Conservation (phyloP, 2,888 invertebrate species). For the Tethea ocularis region DNA sequence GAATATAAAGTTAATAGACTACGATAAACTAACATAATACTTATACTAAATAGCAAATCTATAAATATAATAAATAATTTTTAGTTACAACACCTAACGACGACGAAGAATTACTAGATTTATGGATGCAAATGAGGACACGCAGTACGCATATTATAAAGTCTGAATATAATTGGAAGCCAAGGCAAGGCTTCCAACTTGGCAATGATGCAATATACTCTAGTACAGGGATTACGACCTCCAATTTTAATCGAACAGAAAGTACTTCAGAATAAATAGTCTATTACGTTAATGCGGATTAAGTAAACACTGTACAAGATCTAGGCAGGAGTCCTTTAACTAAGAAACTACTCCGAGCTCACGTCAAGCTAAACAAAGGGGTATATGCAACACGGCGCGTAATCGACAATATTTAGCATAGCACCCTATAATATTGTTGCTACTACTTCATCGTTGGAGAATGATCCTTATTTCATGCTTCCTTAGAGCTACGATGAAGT, state of each 20-base stretch:
- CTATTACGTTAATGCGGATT: background rate
- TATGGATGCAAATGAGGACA: slow-evolving; percentile 1
- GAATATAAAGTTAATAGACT: no score
- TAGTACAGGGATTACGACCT: background rate
- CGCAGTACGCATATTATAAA: slow-evolving; percentile 1
- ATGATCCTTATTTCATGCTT: slow-evolving; percentile 29
- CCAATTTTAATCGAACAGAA: background rate
- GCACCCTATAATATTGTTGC: slow-evolving; percentile 20
- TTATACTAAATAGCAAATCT: no score
- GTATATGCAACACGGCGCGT: slow-evolving; percentile 45
- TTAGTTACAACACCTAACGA: background rate
- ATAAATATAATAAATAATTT: background rate
- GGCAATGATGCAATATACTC: slow-evolving; percentile 11
- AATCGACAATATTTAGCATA: slow-evolving; percentile 48
- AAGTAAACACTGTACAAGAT: background rate
- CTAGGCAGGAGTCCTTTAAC: slow-evolving; percentile 7
- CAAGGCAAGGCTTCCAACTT: background rate
- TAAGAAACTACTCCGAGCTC: slow-evolving; percentile 18
- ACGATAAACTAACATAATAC: no score
- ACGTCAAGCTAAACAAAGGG: slow-evolving; percentile 50
- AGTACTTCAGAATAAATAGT: no score
- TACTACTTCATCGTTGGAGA: slow-evolving; percentile 17
- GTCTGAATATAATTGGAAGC: background rate
- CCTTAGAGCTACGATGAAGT: slow-evolving; percentile 20
- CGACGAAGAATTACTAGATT: background rate